phyloP scores from a whole-genome alignment of 1,140 invertebrate species.

The Monochamus saltuarius region DNA sequence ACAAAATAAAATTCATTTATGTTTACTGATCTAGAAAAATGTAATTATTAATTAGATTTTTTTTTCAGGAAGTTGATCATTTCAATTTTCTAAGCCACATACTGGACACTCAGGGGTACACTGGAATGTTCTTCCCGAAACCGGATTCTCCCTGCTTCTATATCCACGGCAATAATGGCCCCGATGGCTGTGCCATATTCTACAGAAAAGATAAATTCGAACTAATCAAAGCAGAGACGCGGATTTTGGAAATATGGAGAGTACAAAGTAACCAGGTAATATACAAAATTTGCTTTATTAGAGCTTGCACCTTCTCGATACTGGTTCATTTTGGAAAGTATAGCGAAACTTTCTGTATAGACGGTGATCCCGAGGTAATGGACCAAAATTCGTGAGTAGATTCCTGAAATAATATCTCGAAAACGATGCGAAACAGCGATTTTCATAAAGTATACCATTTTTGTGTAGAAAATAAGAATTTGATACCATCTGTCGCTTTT shows the following conservation, averaged over 20 bases:
- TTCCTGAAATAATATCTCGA: too few relatives aligned
- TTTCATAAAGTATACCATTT: too few relatives aligned
- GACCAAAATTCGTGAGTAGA: too few relatives aligned
- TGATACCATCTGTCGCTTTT: too few relatives aligned
- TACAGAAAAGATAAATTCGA: conserved; percentile 66
- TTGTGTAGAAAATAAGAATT: too few relatives aligned
- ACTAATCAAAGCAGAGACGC: conserved; percentile 59
- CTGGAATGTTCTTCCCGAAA: conserved; percentile 73
- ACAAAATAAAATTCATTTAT: too few relatives aligned
- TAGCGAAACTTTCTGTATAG: too few relatives aligned
- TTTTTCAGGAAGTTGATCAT: conserved; percentile 72
- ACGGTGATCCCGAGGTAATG: too few relatives aligned
- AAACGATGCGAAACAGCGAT: too few relatives aligned
- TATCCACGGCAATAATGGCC: conserved; percentile 71
- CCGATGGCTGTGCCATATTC: conserved; percentile 81
- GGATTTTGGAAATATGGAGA: conserved; percentile 69
- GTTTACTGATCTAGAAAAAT: too few relatives aligned
- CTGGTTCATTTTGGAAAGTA: too few relatives aligned
- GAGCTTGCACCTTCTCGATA: too few relatives aligned
- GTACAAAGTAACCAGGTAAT: conserved; percentile 71
- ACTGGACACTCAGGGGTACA: conserved; percentile 66
- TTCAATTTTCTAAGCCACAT: conserved; percentile 68
- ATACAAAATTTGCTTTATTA: background rate
- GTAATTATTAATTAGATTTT: background rate
- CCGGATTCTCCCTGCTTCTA: conserved; percentile 79